These are phyloP conservation scores for Syndactyla subalaris DNA, from an alignment of 2,797 vertebrate species.

Conservation along the genomic window DNA sequence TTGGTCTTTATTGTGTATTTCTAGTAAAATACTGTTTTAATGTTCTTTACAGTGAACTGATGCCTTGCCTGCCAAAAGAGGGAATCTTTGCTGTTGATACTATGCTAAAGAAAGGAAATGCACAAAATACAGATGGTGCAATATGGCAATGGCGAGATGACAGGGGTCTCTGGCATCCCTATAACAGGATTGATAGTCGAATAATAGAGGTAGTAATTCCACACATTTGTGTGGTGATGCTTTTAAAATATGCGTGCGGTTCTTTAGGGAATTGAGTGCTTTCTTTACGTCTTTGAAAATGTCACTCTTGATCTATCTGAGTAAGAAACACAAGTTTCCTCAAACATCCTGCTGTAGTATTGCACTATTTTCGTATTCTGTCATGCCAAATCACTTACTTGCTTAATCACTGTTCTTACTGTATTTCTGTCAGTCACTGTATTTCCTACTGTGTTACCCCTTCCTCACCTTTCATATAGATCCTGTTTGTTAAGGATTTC, in stretches of 20 bases:
- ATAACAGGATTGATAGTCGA: constrained; percentile 98
- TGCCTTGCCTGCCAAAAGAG: constrained; percentile 98
- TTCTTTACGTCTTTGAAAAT: neutral
- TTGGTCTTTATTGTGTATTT: neutral
- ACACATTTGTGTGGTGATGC: neutral
- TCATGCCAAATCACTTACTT: neutral
- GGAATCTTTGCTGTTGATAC: constrained; percentile 98
- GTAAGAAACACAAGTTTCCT: neutral
- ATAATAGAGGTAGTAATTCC: constrained; percentile 94
- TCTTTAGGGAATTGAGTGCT: neutral
- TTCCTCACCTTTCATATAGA: neutral
- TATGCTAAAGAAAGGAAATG: constrained; percentile 98
- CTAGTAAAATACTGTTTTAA: constrained; percentile 38
- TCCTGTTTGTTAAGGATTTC: neutral
- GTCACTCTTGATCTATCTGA: neutral
- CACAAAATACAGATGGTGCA: constrained; percentile 95
- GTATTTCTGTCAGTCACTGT: neutral
- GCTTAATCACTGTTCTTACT: neutral
- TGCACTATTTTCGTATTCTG: neutral
- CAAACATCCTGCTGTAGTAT: neutral
- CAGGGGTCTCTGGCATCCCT: constrained; percentile 97
- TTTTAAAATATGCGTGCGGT: neutral
- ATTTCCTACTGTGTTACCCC: neutral
- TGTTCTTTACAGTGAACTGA: constrained; percentile 88
- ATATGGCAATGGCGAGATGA: constrained; percentile 99